These are phyloP conservation scores for Tenebrosternarchus preto DNA, from an alignment of 2,113 vertebrate species.

Conservation along the genomic window DNA sequence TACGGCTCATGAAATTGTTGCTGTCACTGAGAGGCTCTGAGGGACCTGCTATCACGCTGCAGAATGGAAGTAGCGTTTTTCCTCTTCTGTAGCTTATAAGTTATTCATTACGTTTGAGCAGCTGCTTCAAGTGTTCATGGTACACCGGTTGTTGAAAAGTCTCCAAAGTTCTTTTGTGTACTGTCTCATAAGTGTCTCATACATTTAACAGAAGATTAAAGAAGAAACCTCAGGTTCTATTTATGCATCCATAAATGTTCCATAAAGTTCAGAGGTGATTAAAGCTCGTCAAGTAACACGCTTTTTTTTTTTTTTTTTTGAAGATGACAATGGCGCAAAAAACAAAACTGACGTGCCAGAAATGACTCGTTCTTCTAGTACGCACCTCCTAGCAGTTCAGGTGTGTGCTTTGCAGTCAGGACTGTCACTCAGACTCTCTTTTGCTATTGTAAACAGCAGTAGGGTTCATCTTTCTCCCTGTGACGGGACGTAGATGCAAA, in stretches of 20 bases:
- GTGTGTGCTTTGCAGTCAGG: not conserved
- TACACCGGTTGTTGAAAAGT: not conserved
- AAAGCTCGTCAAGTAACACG: not conserved
- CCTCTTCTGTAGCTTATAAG: constrained; percentile 4
- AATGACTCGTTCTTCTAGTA: too few species aligned
- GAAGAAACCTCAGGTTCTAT: too few species aligned
- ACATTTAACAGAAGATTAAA: not conserved
- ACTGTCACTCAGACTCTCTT: not conserved
- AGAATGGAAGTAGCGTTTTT: not conserved
- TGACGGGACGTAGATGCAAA: not conserved
- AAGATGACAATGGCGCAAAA: not conserved
- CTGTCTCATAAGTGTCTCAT: not conserved
- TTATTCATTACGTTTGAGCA: constrained; percentile 20
- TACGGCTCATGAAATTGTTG: constrained; percentile 3
- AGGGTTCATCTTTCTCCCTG: not conserved
- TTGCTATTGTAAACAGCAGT: not conserved
- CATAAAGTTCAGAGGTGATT: not conserved
- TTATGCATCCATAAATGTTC: not conserved
- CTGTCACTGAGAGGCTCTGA: constrained; percentile 2
- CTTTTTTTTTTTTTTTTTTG: too few species aligned
- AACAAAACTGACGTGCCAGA: not conserved
- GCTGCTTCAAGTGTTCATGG: not conserved
- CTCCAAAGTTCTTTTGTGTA: not conserved
- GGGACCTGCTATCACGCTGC: not conserved
- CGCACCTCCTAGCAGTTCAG: not conserved